A percentile compares a stretch with the other conserved stretches of the same genome.
Conservation (phyloP, 2,113 vertebrate species). For the Laticauda colubrina region DNA sequence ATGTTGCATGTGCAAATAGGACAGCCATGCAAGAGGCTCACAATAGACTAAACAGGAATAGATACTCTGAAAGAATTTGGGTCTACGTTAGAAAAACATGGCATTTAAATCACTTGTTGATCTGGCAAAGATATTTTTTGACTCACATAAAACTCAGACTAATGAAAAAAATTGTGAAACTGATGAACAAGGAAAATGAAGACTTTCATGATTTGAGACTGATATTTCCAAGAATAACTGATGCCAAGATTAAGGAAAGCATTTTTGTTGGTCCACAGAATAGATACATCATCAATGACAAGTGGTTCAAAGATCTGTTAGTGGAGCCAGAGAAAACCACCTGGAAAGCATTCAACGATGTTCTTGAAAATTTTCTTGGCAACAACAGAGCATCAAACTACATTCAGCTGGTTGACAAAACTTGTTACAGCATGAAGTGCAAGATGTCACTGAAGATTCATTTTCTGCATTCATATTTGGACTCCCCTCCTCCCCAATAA, state of each 20-base stretch:
- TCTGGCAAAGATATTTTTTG: background rate
- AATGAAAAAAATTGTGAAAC: background rate
- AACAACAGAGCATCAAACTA: background rate
- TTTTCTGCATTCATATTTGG: background rate
- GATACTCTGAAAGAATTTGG: background rate
- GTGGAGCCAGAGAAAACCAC: background rate
- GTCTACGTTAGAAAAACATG: background rate
- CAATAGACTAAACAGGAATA: background rate
- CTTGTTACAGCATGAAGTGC: background rate
- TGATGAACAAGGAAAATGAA: background rate
- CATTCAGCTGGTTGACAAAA: background rate
- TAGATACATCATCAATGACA: background rate
- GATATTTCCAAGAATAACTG: background rate
- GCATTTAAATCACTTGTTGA: background rate
- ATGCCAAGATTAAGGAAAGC: background rate
- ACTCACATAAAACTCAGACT: background rate
- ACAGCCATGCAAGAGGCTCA: background rate
- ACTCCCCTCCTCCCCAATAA: background rate
- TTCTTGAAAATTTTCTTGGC: background rate
- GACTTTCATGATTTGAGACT: background rate
- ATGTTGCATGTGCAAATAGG: background rate
- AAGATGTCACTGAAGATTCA: background rate
- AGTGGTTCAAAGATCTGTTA: background rate
- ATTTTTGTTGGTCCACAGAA: background rate
- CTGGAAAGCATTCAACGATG: background rate